Conservation (phyloP, 2,888 invertebrate species). For the Philonicus albiceps region DNA sequence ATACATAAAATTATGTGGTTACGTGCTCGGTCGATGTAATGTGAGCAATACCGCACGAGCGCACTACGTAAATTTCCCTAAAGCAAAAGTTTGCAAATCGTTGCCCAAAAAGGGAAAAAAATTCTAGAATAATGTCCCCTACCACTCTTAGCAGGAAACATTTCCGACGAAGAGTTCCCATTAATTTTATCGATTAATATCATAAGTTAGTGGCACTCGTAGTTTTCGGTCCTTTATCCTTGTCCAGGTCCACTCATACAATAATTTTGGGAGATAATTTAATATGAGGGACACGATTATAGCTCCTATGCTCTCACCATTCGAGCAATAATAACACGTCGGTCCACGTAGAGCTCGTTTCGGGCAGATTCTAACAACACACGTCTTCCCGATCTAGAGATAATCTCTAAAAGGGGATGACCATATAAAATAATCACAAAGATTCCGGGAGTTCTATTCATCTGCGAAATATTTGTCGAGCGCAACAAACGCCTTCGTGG, state of each 20-base stretch:
- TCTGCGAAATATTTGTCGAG: neutral
- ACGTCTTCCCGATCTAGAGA: neutral
- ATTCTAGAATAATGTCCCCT: neutral
- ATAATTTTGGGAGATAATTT: slow-evolving; percentile 14
- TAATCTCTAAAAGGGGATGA: slow-evolving; percentile 10
- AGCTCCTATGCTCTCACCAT: neutral
- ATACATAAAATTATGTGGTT: neutral
- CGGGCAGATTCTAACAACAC: neutral
- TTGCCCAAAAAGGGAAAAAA: neutral
- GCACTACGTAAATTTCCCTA: neutral
- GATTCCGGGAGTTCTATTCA: neutral
- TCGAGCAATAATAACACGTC: neutral
- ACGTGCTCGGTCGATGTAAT: neutral
- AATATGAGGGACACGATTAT: slow-evolving; percentile 31
- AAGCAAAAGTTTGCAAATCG: neutral
- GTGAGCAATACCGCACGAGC: neutral
- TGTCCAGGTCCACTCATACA: neutral
- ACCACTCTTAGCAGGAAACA: neutral
- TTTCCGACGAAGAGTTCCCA: neutral
- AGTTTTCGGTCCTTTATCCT: neutral
- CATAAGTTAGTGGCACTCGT: neutral
- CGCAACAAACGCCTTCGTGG: neutral
- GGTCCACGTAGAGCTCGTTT: neutral
- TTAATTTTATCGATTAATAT: neutral
- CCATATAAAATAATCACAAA: slow-evolving; percentile 32